Base-by-base conservation (phyloP, 1,140 invertebrate species). In the Paralvinella palmiformis region DNA sequence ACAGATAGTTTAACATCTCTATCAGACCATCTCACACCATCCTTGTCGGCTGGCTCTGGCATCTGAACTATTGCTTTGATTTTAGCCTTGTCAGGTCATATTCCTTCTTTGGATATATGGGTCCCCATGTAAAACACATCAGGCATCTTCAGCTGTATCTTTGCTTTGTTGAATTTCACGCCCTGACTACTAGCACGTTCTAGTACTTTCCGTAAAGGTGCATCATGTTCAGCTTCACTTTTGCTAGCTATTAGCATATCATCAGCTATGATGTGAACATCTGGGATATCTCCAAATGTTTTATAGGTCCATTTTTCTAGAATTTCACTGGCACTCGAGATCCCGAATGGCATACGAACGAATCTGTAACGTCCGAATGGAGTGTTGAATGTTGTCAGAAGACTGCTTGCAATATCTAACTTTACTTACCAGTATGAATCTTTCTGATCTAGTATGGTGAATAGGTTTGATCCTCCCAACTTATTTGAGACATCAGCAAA, bases 41-140 rank as follows among this genome's bases (percentile, higher is more conserved):
- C 31, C n/a, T 65, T 68, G 33, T 69, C 52, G 31, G 27, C 44
- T 37, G 72, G 70, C 10, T n/a, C 59, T 45, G 44, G 61, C 59
- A 73, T 66, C 1, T 67, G 32, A 15, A 17, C 31, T 1, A 83
- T 77, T 31, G 75, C 75, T 15, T 70, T 61, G 0, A 81, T 65
- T 63, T 82, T 82, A 6, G 69, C 67, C 6, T 71, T 72, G n/a
- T n/a, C n/a, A n/a, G n/a, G n/a, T n/a, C n/a, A n/a, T n/a, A n/a
- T n/a, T n/a, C n/a, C n/a, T n/a, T n/a, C n/a, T n/a, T n/a, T n/a
- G n/a, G n/a, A n/a, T n/a, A n/a, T 41, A 41, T 41, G n/a, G 10
- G 10, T 41, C 10, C 37, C 37, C 37, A 41, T 41, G 37, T 41
- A 41, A 41, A 41, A 41, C 37, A 41, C 37, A 10, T 41, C 37